Evolutionary conservation across 2,888 invertebrate genomes (phyloP).

Genomic region (Pseudoips prasinana): DNA sequence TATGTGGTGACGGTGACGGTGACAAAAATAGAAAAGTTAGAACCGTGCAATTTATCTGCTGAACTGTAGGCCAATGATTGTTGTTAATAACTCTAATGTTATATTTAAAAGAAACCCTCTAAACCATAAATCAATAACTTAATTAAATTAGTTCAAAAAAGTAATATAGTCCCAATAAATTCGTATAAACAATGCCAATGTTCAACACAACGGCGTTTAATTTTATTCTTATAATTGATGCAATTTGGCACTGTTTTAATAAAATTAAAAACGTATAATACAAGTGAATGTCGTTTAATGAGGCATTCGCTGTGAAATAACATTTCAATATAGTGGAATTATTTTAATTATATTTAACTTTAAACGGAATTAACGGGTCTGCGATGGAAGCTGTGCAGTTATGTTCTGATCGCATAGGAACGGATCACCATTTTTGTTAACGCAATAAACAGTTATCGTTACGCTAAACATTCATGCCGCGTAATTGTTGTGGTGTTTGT

Average conservation of each 20-base stretch:
- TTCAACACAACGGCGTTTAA: slow-evolving; percentile 15
- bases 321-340: slow-evolving; percentile 29
- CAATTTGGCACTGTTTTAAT: slow-evolving; percentile 30
- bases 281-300: slow-evolving; percentile 33
- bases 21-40: too few species aligned
- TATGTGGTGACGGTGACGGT: too few species aligned
- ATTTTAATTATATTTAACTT: slow-evolving; percentile 39
- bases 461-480: slow-evolving; percentile 23
- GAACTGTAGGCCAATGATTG: too few species aligned
- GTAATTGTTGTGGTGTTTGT: slow-evolving; percentile 23
- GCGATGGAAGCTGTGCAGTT: slow-evolving; percentile 41
- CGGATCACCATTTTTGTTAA: slow-evolving; percentile 40
- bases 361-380: slow-evolving; percentile 41
- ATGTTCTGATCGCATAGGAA: slow-evolving; percentile 37
- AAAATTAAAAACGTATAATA: slow-evolving; percentile 34
- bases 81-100: too few species aligned
- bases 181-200: slow-evolving; percentile 22
- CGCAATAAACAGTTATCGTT: slow-evolving; percentile 30
- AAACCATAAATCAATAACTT: too few species aligned
- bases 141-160: too few species aligned
- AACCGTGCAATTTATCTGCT: too few species aligned
- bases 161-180: slow-evolving; percentile 19
- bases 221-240: slow-evolving; percentile 27
- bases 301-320: slow-evolving; percentile 27
- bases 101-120: too few species aligned